Evolutionary conservation across 23 tunicate species (phyloP).

Genomic region (Ciona savignyi): DNA sequence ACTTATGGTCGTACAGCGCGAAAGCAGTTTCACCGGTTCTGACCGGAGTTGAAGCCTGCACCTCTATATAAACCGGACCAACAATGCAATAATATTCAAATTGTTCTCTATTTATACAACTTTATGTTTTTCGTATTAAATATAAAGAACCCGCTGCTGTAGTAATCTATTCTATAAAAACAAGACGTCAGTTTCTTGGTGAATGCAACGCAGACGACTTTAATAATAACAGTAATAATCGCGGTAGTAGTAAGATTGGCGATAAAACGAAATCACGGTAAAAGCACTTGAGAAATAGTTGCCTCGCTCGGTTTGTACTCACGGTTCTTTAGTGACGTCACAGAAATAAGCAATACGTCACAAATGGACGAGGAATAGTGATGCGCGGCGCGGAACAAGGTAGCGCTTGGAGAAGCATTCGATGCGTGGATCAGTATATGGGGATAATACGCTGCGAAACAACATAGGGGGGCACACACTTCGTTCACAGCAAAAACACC

Average conservation of each 20-base stretch:
- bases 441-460: background rate
- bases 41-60: background rate
- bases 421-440: background rate
- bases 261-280: slow-evolving; percentile 17
- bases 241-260: slow-evolving; percentile 26
- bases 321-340: background rate
- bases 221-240: slow-evolving; percentile 13
- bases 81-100: no score
- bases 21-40: slow-evolving; percentile 5
- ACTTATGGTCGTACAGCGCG: slow-evolving; percentile 37
- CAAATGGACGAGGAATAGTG: background rate
- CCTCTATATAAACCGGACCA: slow-evolving; percentile 3
- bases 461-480: background rate
- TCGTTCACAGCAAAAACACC: slow-evolving; percentile 1
- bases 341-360: background rate
- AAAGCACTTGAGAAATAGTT: slow-evolving; percentile 34
- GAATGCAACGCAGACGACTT: slow-evolving; percentile 55
- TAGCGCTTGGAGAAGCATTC: background rate
- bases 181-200: background rate
- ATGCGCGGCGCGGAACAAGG: background rate
- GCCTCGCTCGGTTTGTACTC: background rate
- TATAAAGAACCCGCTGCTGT: no score
- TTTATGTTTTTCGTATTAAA: no score
- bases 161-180: no score
- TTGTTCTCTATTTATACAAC: no score